Conservation (phyloP, 1,140 invertebrate species). For the roundworm (Caenorhabditis elegans) region DNA sequence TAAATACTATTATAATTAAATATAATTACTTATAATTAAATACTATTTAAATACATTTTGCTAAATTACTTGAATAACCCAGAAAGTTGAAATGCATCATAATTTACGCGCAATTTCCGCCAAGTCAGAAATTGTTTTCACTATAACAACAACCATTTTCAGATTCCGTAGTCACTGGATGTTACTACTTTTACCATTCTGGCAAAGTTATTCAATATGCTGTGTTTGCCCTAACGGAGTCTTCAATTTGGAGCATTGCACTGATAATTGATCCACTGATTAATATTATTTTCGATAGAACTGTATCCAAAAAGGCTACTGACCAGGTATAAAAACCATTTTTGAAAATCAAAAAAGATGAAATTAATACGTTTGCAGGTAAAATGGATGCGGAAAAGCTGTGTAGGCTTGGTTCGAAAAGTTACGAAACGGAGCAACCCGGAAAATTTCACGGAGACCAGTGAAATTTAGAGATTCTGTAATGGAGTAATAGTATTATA, state of each 20-base stretch:
- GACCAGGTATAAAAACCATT: neutral
- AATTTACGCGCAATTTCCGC: no score
- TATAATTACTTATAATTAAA: no score
- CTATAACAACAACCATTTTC: neutral
- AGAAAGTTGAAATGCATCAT: no score
- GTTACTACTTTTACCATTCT: neutral
- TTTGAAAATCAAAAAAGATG: neutral
- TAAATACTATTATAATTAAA: no score
- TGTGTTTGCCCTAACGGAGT: neutral
- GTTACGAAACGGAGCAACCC: neutral
- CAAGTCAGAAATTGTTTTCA: no score
- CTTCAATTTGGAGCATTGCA: neutral
- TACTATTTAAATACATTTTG: no score
- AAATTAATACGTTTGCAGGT: neutral
- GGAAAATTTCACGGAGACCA: no score
- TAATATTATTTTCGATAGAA: neutral
- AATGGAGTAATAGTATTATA: no score
- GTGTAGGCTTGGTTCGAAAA: neutral
- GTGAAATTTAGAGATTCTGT: no score
- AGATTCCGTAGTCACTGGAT: neutral
- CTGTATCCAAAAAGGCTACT: neutral
- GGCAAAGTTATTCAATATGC: neutral
- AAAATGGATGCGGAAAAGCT: neutral
- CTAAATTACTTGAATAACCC: no score
- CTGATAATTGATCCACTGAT: neutral